Conservation (phyloP, 2,797 vertebrate species). For the Phoebastria nigripes region DNA sequence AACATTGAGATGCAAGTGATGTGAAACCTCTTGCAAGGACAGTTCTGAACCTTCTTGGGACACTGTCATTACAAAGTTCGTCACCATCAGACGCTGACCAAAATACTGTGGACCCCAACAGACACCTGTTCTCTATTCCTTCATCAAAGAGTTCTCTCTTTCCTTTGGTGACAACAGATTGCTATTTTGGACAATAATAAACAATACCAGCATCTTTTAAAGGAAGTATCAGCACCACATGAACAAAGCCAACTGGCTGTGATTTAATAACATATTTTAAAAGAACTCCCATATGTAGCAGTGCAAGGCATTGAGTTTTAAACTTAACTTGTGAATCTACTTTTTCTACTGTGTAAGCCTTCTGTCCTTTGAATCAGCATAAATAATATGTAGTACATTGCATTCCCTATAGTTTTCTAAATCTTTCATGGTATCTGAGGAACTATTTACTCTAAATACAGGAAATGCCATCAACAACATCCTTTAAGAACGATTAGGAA, state of each 20-base stretch:
- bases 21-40: neutral
- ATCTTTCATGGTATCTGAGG: neutral
- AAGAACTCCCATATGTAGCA: neutral
- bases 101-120: neutral
- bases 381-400: neutral
- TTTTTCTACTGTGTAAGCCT: neutral
- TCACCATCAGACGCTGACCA: neutral
- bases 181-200: neutral
- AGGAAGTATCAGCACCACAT: neutral
- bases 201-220: neutral
- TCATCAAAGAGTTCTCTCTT: neutral
- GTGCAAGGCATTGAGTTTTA: neutral
- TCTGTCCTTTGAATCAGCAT: neutral
- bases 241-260: neutral
- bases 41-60: neutral
- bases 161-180: neutral
- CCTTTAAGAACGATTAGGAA: neutral
- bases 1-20: neutral
- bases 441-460: neutral
- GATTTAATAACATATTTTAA: neutral
- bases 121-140: neutral
- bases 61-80: fast-evolving
- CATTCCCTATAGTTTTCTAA: neutral
- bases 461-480: neutral
- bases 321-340: neutral